Base-by-base conservation (phyloP, 2,113 vertebrate genomes). In the Spheniscus mendiculus region DNA sequence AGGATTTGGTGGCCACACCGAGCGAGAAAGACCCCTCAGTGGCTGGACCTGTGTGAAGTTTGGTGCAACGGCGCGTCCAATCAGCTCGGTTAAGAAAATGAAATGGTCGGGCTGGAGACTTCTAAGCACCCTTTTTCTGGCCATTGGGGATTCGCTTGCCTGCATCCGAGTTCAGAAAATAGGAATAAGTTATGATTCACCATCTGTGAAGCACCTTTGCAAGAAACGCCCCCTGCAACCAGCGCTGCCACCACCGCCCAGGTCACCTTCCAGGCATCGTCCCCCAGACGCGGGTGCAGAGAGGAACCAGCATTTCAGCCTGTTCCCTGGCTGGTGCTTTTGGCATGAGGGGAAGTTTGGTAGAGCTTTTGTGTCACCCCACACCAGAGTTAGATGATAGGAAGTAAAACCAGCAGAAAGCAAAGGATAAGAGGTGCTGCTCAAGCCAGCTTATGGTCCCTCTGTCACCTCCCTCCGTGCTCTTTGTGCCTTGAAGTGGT, bases 141-240 rank as follows among this genome's bases (percentile, higher is more conserved):
- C 14, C 27, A 34, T 58, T 84, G 50, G 65, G 47, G 90, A 40
- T 55, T 76, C 12, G 3, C 40, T 49, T 70, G 62, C 34, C 91
- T 52, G 59, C 9, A 8, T 52, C 83, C n/a, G 52, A 12, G 52
- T 38, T 70, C 74, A 91, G 40, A 76, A 85, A 83, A 18, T 18
- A n/a, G 90, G 56, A 97, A 59, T 87, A 72, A 95, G 62, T 89
- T 42, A 77, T 15, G 47, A 70, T 71, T 92, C 53, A 62, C 45
- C 50, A 72, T 23, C 30, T 62, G 78, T 85, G 67, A 87, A 84
- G 73, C 72, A 63, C 44, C 50, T 90, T 66, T 44, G 40, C 88
- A 90, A 69, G 40, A n/a, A 18, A 36, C 29, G 2, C 12, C 12
- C 30, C 34, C 44, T 19, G 34, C 23, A n/a, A 47, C 65, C 88